Evolutionary conservation across 1,140 invertebrate species (phyloP), one percentile per base, ranked within the genome.

Genomic region (Augochlora pura): DNA sequence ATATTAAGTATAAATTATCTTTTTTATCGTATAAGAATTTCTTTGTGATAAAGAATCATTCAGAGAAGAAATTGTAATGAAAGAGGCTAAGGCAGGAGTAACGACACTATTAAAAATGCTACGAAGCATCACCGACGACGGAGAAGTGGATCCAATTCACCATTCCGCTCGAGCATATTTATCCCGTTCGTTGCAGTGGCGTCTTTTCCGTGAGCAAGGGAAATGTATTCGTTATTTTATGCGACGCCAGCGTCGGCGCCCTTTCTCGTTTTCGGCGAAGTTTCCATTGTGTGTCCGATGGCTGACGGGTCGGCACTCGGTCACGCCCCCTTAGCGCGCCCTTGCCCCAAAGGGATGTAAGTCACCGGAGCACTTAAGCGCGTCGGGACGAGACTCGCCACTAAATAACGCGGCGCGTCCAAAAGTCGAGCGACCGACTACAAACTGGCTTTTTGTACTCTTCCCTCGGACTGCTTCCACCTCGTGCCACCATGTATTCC

Each of bases 341-440:
- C 88, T 86, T 82, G 71, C 70, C 75, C 77, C 78, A 83, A 72
- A 84, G 83, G 83, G 89, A 85, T 89, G 88, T 88, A 85, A 88
- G 88, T 87, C 86, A 90, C 85, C 88, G 71, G 87, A 88, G 88
- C 88, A 89, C 88, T 89, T 84, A 87, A 86, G 86, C 85, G 82
- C 52, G 77, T 81, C 66, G 85, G 82, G 81, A 84, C 83, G 80
- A 85, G 82, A 66, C 81, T 77, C 82, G 64, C 80, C 69, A 81
- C 85, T 90, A 89, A 89, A 90, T 89, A 90, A 89, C 81, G 83
- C 68, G 72, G 65, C 67, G 81, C 73, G 79, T 88, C 80, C 87
- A 67, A 88, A 76, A 88, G 81, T 79, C 78, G 54, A 81, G 64
- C 80, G 76, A n/a, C 18, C 54, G 21, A 21, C 78, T 75, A 69